These are phyloP conservation scores for Ceyx cyanopectus DNA, from an alignment of 2,113 vertebrate genomes.

Conservation along the genomic window DNA sequence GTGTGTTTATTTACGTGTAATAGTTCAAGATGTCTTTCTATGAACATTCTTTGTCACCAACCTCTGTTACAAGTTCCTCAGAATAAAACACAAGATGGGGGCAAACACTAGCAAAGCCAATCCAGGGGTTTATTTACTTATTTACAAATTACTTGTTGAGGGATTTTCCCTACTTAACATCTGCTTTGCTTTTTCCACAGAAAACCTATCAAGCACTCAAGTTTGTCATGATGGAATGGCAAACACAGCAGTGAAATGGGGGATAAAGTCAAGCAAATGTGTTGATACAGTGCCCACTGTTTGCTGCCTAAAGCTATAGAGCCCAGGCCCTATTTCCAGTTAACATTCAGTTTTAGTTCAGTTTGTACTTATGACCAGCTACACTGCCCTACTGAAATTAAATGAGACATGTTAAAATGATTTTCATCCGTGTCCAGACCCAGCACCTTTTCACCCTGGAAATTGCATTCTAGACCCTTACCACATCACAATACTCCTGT, in stretches of 20 bases:
- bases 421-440: background rate
- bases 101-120: background rate
- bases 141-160: conserved; percentile 19
- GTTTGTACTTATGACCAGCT: background rate
- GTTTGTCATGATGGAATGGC: background rate
- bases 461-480: background rate
- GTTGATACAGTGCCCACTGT: background rate
- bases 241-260: background rate
- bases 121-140: background rate
- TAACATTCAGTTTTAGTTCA: background rate
- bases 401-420: background rate
- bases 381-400: background rate
- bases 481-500: background rate
- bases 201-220: background rate
- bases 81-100: background rate
- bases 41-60: background rate
- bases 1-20: background rate
- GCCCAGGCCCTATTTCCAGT: background rate
- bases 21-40: background rate
- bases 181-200: background rate
- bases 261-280: background rate
- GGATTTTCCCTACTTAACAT: conserved; percentile 27
- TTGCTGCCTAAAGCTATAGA: background rate
- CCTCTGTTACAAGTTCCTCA: background rate
- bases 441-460: background rate